phyloP scores from a whole-genome alignment of 92 coral and sea anemone genomes.

The Paramuricea clavata region DNA sequence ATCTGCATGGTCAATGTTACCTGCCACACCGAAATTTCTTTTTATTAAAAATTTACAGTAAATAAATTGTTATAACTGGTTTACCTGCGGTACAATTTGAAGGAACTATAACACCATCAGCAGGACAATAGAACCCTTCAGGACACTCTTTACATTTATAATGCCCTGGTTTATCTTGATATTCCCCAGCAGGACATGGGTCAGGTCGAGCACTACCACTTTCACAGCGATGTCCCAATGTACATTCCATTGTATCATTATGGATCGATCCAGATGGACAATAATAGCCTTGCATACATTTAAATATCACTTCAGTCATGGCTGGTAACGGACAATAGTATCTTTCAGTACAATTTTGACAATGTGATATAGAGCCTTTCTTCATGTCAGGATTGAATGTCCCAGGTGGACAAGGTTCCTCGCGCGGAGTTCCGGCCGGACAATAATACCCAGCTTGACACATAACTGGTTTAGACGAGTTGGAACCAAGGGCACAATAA shows the following conservation, averaged over 20 bases:
- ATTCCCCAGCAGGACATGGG: slow-evolving; percentile 86
- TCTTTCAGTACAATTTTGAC: slow-evolving; percentile 92
- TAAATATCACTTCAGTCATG: slow-evolving; percentile 85
- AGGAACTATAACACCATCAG: slow-evolving; percentile 84
- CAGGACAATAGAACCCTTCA: slow-evolving; percentile 86
- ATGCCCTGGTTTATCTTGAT: slow-evolving; percentile 90
- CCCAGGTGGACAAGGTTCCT: slow-evolving; percentile 89
- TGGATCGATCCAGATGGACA: slow-evolving; percentile 90
- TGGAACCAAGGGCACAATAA: slow-evolving; percentile 83
- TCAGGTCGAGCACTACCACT: slow-evolving; percentile 80
- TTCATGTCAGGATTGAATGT: slow-evolving; percentile 85
- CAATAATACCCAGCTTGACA: slow-evolving; percentile 95
- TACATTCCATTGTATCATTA: slow-evolving; percentile 89
- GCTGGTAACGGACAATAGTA: slow-evolving; percentile 89
- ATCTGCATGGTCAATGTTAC: too few species aligned
- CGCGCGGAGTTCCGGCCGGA: slow-evolving; percentile 83
- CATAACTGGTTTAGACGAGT: slow-evolving; percentile 72
- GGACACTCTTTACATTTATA: slow-evolving; percentile 80
- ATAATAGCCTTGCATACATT: slow-evolving; percentile 97
- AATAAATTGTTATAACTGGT: not conserved
- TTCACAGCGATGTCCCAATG: slow-evolving; percentile 83
- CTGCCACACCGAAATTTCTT: too few species aligned
- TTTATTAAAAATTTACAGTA: not conserved
- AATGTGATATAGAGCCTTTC: slow-evolving; percentile 76
- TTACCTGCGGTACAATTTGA: slow-evolving; percentile 88